A percentile compares a stretch with the other conserved stretches of the same genome.
phyloP scores from a whole-genome alignment of 2,797 vertebrate species.

The Scleropages formosus region DNA sequence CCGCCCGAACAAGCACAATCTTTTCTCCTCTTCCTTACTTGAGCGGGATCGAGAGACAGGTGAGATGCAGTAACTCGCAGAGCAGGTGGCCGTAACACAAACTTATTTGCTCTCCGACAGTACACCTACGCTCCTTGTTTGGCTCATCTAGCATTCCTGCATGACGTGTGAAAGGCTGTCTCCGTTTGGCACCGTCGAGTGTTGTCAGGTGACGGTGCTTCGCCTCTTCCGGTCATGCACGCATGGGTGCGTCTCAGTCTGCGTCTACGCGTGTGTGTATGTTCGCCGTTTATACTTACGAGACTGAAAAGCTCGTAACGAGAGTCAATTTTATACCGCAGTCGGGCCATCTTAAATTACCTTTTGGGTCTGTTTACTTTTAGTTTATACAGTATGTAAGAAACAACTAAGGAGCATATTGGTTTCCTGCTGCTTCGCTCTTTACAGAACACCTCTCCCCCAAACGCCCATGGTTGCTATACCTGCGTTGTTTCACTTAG shows the following conservation, averaged over 20 bases:
- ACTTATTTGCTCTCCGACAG: too few species aligned
- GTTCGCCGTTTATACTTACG: constrained; percentile 12
- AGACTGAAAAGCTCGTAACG: constrained; percentile 9
- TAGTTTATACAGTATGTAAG: constrained; percentile 25
- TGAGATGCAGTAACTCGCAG: too few species aligned
- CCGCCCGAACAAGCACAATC: constrained; percentile 10
- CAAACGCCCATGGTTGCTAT: too few species aligned
- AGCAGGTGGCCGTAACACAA: too few species aligned
- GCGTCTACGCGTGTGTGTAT: constrained; percentile 1
- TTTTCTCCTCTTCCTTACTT: too few species aligned
- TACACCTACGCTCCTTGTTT: neutral
- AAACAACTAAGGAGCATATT: constrained; percentile 23
- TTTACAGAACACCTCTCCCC: neutral
- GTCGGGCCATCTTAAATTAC: neutral
- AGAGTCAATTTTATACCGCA: neutral
- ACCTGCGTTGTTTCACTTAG: too few species aligned
- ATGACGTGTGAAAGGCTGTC: too few species aligned
- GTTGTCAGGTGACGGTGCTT: constrained; percentile 7
- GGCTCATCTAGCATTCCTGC: too few species aligned
- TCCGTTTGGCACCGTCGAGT: neutral
- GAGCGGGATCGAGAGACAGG: too few species aligned
- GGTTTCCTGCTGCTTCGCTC: neutral
- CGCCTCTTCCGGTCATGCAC: neutral
- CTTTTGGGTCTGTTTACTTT: neutral
- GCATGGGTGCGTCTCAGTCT: neutral